phyloP scores from a whole-genome alignment of 2,888 invertebrate genomes.

The Scrobipalpa costella region DNA sequence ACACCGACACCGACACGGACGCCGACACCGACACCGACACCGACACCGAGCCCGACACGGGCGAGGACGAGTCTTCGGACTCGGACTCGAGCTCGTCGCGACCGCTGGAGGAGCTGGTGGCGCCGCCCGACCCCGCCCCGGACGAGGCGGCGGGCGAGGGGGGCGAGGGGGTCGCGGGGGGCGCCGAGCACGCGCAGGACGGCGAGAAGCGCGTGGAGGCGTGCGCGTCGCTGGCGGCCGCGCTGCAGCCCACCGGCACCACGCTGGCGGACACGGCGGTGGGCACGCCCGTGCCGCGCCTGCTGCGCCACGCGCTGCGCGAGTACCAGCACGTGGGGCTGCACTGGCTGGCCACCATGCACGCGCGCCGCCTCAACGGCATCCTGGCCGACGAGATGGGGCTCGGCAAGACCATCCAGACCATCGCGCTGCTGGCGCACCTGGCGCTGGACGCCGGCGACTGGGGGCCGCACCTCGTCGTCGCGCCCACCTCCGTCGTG shows the following conservation, averaged over 20 bases:
- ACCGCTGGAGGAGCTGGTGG: constrained; percentile 49
- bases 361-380: constrained; percentile 96
- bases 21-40: constrained; percentile 44
- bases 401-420: constrained; percentile 98
- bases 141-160: too few relatives aligned
- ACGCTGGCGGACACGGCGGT: constrained; percentile 97
- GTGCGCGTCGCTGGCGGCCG: constrained; percentile 96
- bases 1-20: constrained; percentile 37
- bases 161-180: constrained; percentile 28
- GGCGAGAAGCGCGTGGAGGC: constrained; percentile 90
- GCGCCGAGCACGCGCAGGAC: constrained; percentile 51
- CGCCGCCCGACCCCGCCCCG: constrained; percentile 19
- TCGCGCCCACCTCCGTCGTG: constrained; percentile 99
- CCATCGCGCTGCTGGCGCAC: constrained; percentile 96
- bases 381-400: constrained; percentile 99
- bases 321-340: constrained; percentile 99
- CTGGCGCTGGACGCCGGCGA: constrained; percentile 94
- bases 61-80: constrained; percentile 38
- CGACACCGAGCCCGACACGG: constrained; percentile 48
- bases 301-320: constrained; percentile 93
- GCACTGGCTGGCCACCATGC: constrained; percentile 98
- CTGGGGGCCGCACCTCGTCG: constrained; percentile 99
- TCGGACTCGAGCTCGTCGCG: constrained; percentile 48
- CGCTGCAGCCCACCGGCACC: constrained; percentile 98
- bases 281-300: constrained; percentile 95